Evolutionary conservation across 2,113 vertebrate species (phyloP).

Genomic region (Otocyon megalotis): DNA sequence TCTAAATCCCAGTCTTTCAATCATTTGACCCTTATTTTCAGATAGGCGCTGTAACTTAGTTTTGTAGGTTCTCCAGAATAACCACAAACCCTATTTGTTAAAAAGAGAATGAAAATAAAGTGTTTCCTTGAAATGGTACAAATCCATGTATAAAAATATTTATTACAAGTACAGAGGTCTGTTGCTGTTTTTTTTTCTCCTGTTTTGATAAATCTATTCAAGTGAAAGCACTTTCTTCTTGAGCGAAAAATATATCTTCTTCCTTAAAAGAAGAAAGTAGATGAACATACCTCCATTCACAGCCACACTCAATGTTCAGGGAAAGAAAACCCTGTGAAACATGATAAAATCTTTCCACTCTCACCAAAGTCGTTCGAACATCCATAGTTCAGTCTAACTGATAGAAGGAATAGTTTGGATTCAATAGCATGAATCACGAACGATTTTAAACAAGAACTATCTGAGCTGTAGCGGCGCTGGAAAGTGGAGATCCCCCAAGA

Average conservation of each 20-base stretch:
- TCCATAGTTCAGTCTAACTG: not conserved
- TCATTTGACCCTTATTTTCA: constrained; percentile 19
- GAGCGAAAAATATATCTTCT: not conserved
- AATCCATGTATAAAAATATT: not conserved
- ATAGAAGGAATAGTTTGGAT: not conserved
- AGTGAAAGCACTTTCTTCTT: constrained; percentile 2
- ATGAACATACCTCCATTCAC: not conserved
- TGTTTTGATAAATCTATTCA: not conserved
- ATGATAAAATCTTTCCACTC: constrained; percentile 17
- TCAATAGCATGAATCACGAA: not conserved
- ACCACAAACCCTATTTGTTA: not conserved
- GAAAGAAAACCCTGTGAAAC: not conserved
- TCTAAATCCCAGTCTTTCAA: constrained; percentile 13
- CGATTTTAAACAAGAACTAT: not conserved
- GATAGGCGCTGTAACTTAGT: not conserved
- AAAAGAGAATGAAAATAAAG: not conserved
- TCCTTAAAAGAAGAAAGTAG: not conserved
- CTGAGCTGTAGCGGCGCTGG: not conserved
- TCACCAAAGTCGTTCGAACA: not conserved
- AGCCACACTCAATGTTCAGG: not conserved
- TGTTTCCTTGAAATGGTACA: not conserved
- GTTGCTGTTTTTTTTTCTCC: not conserved
- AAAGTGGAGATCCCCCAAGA: not conserved
- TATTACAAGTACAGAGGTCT: not conserved
- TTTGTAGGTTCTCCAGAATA: constrained; percentile 19